Evolutionary conservation across 2,888 invertebrate genomes (phyloP).

Genomic region (Oxytorus armatus): DNA sequence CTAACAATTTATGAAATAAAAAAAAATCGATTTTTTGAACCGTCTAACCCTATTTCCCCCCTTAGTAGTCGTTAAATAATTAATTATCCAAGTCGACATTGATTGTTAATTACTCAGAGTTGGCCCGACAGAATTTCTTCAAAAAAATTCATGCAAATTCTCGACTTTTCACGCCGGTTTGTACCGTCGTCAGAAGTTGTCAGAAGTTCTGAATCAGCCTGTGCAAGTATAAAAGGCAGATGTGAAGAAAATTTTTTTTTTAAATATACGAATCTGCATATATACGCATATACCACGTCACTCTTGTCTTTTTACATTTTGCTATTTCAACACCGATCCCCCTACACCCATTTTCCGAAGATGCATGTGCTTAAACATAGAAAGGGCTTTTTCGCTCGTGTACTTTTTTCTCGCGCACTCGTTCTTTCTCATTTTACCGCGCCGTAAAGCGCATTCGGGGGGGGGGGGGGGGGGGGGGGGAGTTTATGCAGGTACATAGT

Average conservation of each 20-base stretch:
- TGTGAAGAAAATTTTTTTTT: background rate
- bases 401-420: constrained; percentile 36
- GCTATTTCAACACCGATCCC: constrained; percentile 39
- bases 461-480: no score
- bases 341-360: constrained; percentile 33
- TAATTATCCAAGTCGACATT: no score
- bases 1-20: no score
- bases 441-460: constrained; percentile 7
- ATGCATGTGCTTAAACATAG: constrained; percentile 29
- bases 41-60: no score
- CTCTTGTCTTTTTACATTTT: constrained; percentile 48
- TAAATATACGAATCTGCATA: constrained; percentile 2
- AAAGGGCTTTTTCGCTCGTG: constrained; percentile 51
- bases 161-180: background rate
- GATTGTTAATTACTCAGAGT: no score
- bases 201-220: background rate
- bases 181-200: background rate
- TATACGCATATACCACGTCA: constrained; percentile 19
- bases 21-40: no score
- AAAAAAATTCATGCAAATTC: background rate
- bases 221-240: background rate
- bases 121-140: no score
- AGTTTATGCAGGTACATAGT: no score
- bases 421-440: constrained; percentile 56
- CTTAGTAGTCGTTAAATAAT: no score